Evolutionary conservation across 2,797 vertebrate species (phyloP), one percentile per base, ranked within the genome.

Genomic region (Sebastes nivosus): DNA sequence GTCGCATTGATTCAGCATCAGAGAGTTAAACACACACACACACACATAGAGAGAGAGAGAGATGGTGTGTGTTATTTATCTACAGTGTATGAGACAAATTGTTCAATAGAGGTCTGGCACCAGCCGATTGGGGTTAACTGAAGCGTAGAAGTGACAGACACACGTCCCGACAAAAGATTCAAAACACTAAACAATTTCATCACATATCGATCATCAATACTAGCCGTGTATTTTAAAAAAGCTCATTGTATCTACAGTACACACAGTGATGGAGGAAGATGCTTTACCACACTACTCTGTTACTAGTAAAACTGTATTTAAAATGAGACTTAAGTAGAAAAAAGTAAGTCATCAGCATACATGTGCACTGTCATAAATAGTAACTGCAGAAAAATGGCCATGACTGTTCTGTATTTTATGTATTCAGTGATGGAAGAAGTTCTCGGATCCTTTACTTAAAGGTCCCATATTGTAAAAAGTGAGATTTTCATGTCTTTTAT

Each of bases 1-100:
- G 97, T 97, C 96, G 94, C 97, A 98, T 98, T 97, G 97, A 98
- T 98, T 97, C 96, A 96, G 94, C 96, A 96, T 97, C 97, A 96
- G 93, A 95, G 95, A 95, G 95, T 96, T 97, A 96, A 96, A 96
- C 96, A 96, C 94, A 85, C 89, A 32, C 6, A 61, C 24, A 25
- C 25, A 24, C 66, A 50, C 32, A 29, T 6, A 71, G 5, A 52
- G 5, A 42, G 5, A 46, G 42, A 18, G 13, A 36, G 0, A 60
- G 4, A 46, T 4, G 12, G 20, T 50, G 80, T 67, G 80, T 70
- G 72, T 79, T 81, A 81, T 87, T 83, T 82, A 89, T 89, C 71
- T 77, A 69, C 69, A 77, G 70, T 54, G 77, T 58, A 63, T 75
- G 83, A 80, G 79, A 89, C 72, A 74, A 87, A 86, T 70, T 86